phyloP scores from a whole-genome alignment of 2,888 invertebrate species.

The Girardia tigrina region DNA sequence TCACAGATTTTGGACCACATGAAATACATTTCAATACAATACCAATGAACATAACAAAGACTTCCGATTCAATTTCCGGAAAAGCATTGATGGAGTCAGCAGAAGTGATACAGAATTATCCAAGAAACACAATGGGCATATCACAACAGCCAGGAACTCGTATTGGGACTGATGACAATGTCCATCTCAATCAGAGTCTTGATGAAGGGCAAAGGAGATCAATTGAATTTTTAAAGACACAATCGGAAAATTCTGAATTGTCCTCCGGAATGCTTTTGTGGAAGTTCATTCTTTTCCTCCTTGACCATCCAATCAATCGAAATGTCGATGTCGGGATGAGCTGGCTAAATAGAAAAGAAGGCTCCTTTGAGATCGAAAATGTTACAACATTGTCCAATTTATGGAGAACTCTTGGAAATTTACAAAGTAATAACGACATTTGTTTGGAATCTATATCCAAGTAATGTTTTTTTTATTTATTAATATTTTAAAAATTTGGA shows the following conservation, averaged over 20 bases:
- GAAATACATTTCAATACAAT: no score
- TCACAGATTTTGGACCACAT: no score
- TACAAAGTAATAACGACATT: background rate
- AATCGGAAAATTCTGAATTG: background rate
- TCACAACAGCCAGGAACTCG: no score
- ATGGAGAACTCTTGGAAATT: background rate
- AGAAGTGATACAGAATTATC: no score
- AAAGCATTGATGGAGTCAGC: no score
- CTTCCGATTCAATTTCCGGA: no score
- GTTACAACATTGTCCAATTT: background rate
- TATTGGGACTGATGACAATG: no score
- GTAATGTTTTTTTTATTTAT: background rate
- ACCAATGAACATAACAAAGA: no score
- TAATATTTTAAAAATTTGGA: background rate
- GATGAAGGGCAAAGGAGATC: background rate
- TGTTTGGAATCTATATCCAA: background rate
- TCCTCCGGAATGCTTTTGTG: background rate
- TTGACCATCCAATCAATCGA: background rate
- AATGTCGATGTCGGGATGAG: background rate
- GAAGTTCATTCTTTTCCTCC: slow-evolving; percentile 1
- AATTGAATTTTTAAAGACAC: background rate
- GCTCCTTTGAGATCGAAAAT: background rate
- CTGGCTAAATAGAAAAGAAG: background rate
- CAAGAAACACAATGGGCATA: no score
- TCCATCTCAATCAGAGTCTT: no score